Base-by-base conservation (phyloP, 2,797 vertebrate genomes). In the Notamacropus eugenii region DNA sequence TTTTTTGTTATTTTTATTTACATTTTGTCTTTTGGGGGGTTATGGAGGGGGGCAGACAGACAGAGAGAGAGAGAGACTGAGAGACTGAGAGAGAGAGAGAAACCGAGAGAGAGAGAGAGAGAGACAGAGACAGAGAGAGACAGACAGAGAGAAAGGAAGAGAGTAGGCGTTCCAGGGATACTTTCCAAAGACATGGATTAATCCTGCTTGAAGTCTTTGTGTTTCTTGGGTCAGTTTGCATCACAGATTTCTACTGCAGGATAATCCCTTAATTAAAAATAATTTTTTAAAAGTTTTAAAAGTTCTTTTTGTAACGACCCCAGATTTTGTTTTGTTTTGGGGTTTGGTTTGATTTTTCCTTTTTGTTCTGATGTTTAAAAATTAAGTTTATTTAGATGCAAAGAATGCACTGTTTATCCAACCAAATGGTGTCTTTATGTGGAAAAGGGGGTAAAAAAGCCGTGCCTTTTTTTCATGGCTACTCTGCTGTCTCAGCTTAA, bases 241-340 rank as follows among this genome's bases (percentile, higher is more conserved):
- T 97, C 97, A 97, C 97, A 98, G 96, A 98, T 98, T 98, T 96
- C 95, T 96, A 93, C 94, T 98, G 95, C 97, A 97, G 98, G 97
- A 94, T 40, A 95, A 98, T 98, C 94, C 96, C 98, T 97, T 97
- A 98, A 98, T 98, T 98, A 98, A 98, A 98, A 97, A 97, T 96
- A 93, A 98, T 97, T 98, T 98, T 98, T 96, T 10, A 46, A 40
- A 82, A 82, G 94, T 98, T 98, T 97, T 97, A 98, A 98, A 97
- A 52, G 52, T 98, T 59, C 91, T 93, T 50, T 96, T 97, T 95
- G 97, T 98, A 98, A 98, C 97, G 97, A 98, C 98, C 93, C 94
- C 92, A 95, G 96, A 95, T 98, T 98, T 98, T 98, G 96, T 96
- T 98, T 96, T 98, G 97, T 97, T 74, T 95, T 97, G 98, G 97